Evolutionary conservation across 2,888 invertebrate species (phyloP).

Genomic region (Temnothorax unifasciatus): DNA sequence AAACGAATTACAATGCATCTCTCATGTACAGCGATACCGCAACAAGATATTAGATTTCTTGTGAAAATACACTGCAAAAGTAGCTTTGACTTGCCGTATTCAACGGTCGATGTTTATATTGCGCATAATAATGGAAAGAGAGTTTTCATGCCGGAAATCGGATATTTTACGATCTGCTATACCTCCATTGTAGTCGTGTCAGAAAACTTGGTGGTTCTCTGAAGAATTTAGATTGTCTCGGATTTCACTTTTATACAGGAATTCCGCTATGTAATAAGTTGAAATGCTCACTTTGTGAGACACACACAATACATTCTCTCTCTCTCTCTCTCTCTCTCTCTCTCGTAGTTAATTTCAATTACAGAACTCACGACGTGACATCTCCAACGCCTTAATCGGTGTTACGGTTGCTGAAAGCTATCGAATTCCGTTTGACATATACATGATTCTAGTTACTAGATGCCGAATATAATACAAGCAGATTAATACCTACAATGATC

Average conservation of each 20-base stretch:
- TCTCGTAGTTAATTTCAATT: slow-evolving; percentile 29
- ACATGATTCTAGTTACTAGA: slow-evolving; percentile 2
- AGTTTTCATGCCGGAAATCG: slow-evolving; percentile 6
- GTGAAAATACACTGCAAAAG: background rate
- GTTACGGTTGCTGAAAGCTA: slow-evolving; percentile 5
- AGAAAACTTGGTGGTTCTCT: background rate
- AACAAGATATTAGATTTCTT: background rate
- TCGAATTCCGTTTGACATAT: slow-evolving; percentile 29
- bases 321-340: background rate
- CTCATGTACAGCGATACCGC: background rate
- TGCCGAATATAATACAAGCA: background rate
- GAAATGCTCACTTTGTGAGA: slow-evolving; percentile 38
- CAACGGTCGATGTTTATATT: background rate
- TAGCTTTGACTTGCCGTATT: background rate
- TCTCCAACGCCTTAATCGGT: background rate
- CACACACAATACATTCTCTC: background rate
- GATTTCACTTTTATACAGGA: slow-evolving; percentile 37
- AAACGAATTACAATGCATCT: background rate
- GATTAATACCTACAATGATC: background rate
- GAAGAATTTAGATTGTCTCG: slow-evolving; percentile 48
- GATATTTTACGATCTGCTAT: background rate
- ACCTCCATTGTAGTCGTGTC: background rate
- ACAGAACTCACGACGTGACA: background rate
- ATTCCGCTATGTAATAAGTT: slow-evolving; percentile 31
- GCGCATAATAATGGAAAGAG: background rate